Base-by-base conservation (phyloP, 1,140 invertebrate genomes). In the Brachionus rubens region DNA sequence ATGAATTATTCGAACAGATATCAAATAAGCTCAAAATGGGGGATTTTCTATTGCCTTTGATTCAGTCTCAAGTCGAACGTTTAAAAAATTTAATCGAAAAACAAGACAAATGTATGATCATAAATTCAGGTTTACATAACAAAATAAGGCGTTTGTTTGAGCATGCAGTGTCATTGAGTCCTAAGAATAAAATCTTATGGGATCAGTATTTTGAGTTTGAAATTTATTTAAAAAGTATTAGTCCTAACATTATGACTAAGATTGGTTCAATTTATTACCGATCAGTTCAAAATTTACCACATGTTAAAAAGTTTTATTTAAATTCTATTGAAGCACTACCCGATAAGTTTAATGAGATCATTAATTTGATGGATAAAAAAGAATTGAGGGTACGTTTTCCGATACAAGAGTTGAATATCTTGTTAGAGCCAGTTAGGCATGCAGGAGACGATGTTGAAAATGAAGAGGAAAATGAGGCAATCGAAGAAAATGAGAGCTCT, bases 321-420 rank as follows among this genome's bases (percentile, higher is more conserved):
- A n/a, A 72, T 40, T 72, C 68, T 5, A n/a, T 72, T 21, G 36
- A 72, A 24, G 26, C 14, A 36, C 12, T 72, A 30, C 68, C 68
- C 3, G 68, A 72, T 36, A 72, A 72, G 14, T 72, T 50, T 24
- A 72, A 50, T 24, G 68, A 72, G 16, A 33, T 72, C n/a, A 50
- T 72, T 4, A 30, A n/a, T 12, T 19, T 72, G 26, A 72, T 72
- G 68, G 46, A 72, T n/a, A 54, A 72, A 33, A 72, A 72, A 72
- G 68, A 72, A 19, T 24, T 72, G 0, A 48, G 68, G 16, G 7
- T 50, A 9, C 50, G 14, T 26, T 50, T 72, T 48, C 68, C 68
- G 3, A 72, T 72, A 36, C 68, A 72, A 52, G 68, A 72, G 16
- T 40, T 72, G n/a, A 72, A 72, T 50, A 72, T 72, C 30, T 14